A percentile compares a stretch with the other conserved stretches of the same genome.
Conservation (phyloP, 2,888 invertebrate species). For the Oligia strigilis region DNA sequence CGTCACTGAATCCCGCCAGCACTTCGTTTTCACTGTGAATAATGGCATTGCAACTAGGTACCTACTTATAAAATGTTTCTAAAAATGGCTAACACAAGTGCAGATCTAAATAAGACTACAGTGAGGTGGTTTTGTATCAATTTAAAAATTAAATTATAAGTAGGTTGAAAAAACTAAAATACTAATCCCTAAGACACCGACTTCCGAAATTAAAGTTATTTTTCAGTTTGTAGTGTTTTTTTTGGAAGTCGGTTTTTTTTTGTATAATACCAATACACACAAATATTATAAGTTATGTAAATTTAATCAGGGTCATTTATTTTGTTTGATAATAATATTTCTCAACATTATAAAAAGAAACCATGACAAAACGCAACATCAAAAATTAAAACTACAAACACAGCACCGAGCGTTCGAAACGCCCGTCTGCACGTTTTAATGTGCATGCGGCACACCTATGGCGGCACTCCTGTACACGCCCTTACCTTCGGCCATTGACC, state of each 20-base stretch:
- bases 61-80: not conserved
- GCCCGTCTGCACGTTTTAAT: slow-evolving; percentile 67
- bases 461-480: slow-evolving; percentile 74
- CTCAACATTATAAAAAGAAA: not conserved
- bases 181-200: too few relatives aligned
- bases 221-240: too few relatives aligned
- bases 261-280: too few relatives aligned
- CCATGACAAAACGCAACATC: not conserved
- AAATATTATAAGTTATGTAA: too few relatives aligned
- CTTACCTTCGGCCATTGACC: slow-evolving; percentile 78
- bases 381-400: slow-evolving; percentile 12
- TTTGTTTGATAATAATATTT: not conserved
- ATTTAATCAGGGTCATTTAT: not conserved
- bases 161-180: not conserved
- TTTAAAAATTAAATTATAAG: not conserved
- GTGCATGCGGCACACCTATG: slow-evolving; percentile 75
- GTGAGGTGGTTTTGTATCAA: not conserved
- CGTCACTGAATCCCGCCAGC: slow-evolving; percentile 55
- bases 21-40: slow-evolving; percentile 28
- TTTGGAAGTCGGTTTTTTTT: too few relatives aligned
- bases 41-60: slow-evolving; percentile 21
- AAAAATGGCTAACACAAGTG: not conserved
- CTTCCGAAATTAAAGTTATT: too few relatives aligned
- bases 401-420: slow-evolving; percentile 27
- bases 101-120: not conserved